Percentiles rank a stretch among this genome's conserved stretches.
Evolutionary conservation across 2,113 vertebrate species (phyloP).

Genomic region (Felis catus): F.catus_Fca126_mat1.0 CM031424.1:61085501-61086000

Average conservation of each 20-base stretch:
- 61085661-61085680: not conserved
- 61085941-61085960: too few species aligned
- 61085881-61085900: too few species aligned
- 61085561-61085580: conserved; percentile 71
- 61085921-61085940: too few species aligned
- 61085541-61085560: conserved; percentile 63
- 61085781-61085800: not conserved
- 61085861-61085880: too few species aligned
- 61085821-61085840: too few species aligned
- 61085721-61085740: not conserved
- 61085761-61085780: not conserved
- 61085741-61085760: not conserved
- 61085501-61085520: conserved; percentile 46
- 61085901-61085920: too few species aligned
- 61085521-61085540: conserved; percentile 66
- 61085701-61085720: not conserved
- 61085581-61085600: conserved; percentile 62
- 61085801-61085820: not conserved
- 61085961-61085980: too few species aligned
- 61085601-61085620: conserved; percentile 17
- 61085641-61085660: not conserved
- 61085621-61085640: not conserved
- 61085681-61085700: not conserved
- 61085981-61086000: too few species aligned
- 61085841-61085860: too few species aligned